Evolutionary conservation across 2,888 invertebrate species (phyloP).

Genomic region (Aspidiotus rigidus): DNA sequence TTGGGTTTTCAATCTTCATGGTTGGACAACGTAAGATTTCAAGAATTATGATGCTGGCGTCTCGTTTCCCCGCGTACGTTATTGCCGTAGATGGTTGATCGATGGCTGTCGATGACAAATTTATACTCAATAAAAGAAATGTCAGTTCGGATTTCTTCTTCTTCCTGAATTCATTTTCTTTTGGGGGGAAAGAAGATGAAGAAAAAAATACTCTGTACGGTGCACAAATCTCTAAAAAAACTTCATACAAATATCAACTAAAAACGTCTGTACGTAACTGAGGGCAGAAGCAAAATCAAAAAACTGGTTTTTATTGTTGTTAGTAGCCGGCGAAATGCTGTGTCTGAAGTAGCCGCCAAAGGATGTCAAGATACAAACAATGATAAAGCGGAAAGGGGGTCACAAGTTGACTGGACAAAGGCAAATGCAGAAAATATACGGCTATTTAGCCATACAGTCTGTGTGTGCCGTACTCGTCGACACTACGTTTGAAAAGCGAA

Average conservation of each 20-base stretch:
- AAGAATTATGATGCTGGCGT: no score
- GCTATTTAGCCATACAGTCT: constrained; percentile 14
- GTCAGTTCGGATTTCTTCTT: no score
- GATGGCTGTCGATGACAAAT: no score
- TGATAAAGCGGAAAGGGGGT: constrained; percentile 31
- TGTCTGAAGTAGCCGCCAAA: constrained; percentile 33
- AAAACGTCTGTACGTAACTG: constrained; percentile 20
- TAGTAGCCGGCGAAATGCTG: constrained; percentile 30
- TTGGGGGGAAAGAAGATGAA: no score
- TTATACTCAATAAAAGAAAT: no score
- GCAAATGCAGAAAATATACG: constrained; percentile 27
- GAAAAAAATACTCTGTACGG: no score
- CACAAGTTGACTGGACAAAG: constrained; percentile 32
- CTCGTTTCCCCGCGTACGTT: no score
- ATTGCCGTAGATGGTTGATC: no score
- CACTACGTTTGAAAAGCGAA: neutral
- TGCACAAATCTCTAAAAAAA: no score
- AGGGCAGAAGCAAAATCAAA: constrained; percentile 22
- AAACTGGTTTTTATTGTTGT: constrained; percentile 30
- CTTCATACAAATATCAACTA: constrained; percentile 24
- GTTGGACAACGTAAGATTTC: no score
- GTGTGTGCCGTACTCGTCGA: neutral
- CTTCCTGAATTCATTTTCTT: no score
- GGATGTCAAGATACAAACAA: constrained; percentile 33
- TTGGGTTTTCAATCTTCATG: no score